These are phyloP conservation scores for Syngnathus floridae DNA, from an alignment of 2,113 vertebrate species.

Conservation along the genomic window DNA sequence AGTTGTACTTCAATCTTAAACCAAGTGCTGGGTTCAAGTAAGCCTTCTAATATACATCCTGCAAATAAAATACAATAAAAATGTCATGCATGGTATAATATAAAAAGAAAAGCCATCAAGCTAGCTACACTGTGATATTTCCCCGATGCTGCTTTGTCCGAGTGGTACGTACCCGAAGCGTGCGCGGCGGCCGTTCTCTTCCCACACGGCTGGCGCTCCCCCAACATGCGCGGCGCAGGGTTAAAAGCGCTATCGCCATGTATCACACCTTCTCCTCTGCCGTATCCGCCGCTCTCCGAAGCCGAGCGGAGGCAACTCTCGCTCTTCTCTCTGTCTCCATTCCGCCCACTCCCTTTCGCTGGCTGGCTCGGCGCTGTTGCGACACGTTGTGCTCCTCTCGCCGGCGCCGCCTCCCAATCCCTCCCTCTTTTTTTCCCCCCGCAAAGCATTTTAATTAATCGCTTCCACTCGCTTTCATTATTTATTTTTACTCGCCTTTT, in stretches of 20 bases:
- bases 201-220: constrained; percentile 33
- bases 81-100: background rate
- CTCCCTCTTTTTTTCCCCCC: constrained; percentile 16
- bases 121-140: background rate
- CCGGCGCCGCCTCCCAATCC: constrained; percentile 17
- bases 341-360: constrained; percentile 53
- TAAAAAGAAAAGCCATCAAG: background rate
- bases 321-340: constrained; percentile 43
- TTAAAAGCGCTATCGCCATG: constrained; percentile 18
- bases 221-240: background rate
- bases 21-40: background rate
- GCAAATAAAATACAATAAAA: constrained; percentile 8
- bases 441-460: constrained; percentile 58
- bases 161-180: constrained; percentile 32
- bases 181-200: constrained; percentile 19
- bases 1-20: background rate
- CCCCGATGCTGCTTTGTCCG: background rate
- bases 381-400: constrained; percentile 51
- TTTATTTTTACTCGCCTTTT: constrained; percentile 31
- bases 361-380: constrained; percentile 48
- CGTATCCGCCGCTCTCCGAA: constrained; percentile 29
- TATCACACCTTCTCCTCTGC: constrained; percentile 23
- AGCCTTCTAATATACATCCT: background rate
- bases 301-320: constrained; percentile 31
- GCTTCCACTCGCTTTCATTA: constrained; percentile 44